Base-by-base conservation (phyloP, 2,113 vertebrate genomes). In the Carassius auratus region DNA sequence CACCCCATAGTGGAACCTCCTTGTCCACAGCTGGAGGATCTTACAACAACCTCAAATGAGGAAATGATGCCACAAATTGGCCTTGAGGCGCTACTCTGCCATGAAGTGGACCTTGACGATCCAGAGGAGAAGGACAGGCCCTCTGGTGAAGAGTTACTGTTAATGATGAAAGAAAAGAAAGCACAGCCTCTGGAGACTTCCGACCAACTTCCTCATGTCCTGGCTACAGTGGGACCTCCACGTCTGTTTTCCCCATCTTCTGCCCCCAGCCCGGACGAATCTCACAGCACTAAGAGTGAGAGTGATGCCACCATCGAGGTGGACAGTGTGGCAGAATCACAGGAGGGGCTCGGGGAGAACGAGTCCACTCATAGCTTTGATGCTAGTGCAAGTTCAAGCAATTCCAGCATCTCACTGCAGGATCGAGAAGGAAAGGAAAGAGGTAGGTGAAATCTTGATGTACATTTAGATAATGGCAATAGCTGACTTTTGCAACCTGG, bases 61-160 rank as follows among this genome's bases (percentile, higher is more conserved):
- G 96, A 97, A 38, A 59, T 93, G 0, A 96, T 97, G 94, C 96
- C 96, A 5, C 95, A 97, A 90, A 98, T 99, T 0, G 98, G 96
- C 1, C 97, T 97, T 0, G 98, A 99, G 38, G 96, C 96, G 0
- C 90, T 99, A 80, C 95, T 99, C 69, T 99, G 98, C 89, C 97
- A 99, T 3, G 98, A 99, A 85, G 98, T 99, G 0, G 98, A 99
- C 90, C 92, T 99, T 88, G 98, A 99, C 23, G 98, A 99, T 86
- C 91, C 96, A 3, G 98, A 99, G 1, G 98, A 99, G 64, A 97
- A 97, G 90, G 98, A 99, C 19, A 98, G 97, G 89, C 92, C 92
- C 33, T 17, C 92, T 2, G 30, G 75, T 14, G 95, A 96, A 38
- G 96, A 96, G 10, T 90, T 91, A 64, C 91, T 93, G 38, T 83